Percentiles rank a stretch among this genome's conserved stretches.
Conservation (phyloP, 2,888 invertebrate species). For the Scrobipalpa costella region DNA sequence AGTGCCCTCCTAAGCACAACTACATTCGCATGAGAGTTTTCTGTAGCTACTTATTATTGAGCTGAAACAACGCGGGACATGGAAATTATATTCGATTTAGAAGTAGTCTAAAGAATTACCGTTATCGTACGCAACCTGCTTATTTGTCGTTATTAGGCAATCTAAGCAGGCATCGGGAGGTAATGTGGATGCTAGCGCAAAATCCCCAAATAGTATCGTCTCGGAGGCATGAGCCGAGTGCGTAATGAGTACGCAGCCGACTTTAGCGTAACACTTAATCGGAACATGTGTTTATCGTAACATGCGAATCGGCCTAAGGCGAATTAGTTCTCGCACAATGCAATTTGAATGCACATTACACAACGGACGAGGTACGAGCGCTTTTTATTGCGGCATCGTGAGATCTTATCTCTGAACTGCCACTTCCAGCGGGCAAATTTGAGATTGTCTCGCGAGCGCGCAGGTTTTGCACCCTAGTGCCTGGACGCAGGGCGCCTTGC, state of each 20-base stretch:
- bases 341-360: slow-evolving; percentile 82
- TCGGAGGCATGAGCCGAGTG: slow-evolving; percentile 48
- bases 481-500: slow-evolving; percentile 50
- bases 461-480: slow-evolving; percentile 62
- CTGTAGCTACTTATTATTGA: slow-evolving; percentile 44
- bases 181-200: slow-evolving; percentile 11
- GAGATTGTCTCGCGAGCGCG: slow-evolving; percentile 60
- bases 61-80: not conserved
- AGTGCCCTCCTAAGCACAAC: slow-evolving; percentile 63
- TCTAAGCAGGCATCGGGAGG: slow-evolving; percentile 14
- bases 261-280: slow-evolving; percentile 72
- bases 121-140: slow-evolving; percentile 12
- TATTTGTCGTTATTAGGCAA: slow-evolving; percentile 18
- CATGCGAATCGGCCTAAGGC: slow-evolving; percentile 79
- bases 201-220: slow-evolving; percentile 25
- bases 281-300: slow-evolving; percentile 80
- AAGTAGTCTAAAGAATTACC: slow-evolving; percentile 2
- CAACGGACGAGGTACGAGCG: slow-evolving; percentile 79
- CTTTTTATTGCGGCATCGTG: slow-evolving; percentile 81
- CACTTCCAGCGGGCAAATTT: slow-evolving; percentile 81
- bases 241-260: slow-evolving; percentile 55
- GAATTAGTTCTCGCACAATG: slow-evolving; percentile 82
- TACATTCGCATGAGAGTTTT: slow-evolving; percentile 63
- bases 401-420: slow-evolving; percentile 80
- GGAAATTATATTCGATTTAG: not conserved